Base-by-base conservation (phyloP, 2,888 invertebrate species). In the Muscina levida region DNA sequence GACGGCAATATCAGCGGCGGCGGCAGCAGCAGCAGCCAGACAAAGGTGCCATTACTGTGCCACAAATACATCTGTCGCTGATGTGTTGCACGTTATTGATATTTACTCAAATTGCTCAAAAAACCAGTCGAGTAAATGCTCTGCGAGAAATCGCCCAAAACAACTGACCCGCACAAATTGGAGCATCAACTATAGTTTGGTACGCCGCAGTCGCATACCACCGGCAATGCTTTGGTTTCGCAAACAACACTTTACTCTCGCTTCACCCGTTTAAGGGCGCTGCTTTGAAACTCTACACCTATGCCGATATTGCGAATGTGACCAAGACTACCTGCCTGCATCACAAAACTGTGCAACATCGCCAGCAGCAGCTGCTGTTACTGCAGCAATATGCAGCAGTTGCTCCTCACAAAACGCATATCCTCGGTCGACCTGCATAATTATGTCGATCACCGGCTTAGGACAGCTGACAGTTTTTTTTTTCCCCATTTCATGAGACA, bases 101-200 rank as follows among this genome's bases (percentile, higher is more conserved):
- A 48, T 39, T 26, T 56, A 75, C 37, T 62, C 62, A 39, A 51
- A 39, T 39, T 42, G n/a, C 42, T 39, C 62, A 42, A 11, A n/a
- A 66, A 31, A 31, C 31, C 22, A 57, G 51, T 13, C 37, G 26
- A 53, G 37, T 53, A 56, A 59, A n/a, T 39, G 57, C 44, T 76
- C 66, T 76, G 31, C 31, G 31, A 31, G 31, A 31, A 31, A 31
- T 31, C 31, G n/a, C n/a, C 39, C 48, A 51, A 76, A 67, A 81
- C 80, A 74, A 75, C 77, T 78, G 77, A 83, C 87, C 86, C 86
- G 86, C 87, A 88, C 85, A 87, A 87, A 88, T 86, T 86, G 87
- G 87, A 87, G 87, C 86, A 87, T 84, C 85, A 83, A 83, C 82
- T 13, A 74, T 62, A 37, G 62, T 59, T 73, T 37, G 19, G 78